Evolutionary conservation across 2,888 invertebrate genomes (phyloP).

Genomic region (Chymomyza procnemis): DNA sequence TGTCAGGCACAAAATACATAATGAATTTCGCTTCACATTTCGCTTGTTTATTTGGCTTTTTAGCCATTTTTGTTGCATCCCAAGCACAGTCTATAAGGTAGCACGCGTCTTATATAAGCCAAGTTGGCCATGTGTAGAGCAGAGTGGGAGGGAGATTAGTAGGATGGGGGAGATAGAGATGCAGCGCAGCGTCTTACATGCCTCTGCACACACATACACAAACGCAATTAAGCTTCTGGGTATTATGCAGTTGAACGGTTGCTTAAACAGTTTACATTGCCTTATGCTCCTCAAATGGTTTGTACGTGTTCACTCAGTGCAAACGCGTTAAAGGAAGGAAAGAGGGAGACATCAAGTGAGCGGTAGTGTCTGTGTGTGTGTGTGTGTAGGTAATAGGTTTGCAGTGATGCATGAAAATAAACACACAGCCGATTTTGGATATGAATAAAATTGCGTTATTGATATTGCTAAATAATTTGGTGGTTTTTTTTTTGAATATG

Average conservation of each 20-base stretch:
- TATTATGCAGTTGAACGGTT: constrained; percentile 42
- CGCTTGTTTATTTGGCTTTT: constrained; percentile 40
- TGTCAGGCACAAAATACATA: constrained; percentile 51
- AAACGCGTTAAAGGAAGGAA: neutral
- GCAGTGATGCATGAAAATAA: too few species aligned
- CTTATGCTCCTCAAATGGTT: neutral
- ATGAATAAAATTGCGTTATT: too few species aligned
- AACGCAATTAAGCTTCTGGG: constrained; percentile 61
- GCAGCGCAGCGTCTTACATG: neutral
- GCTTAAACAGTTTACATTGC: constrained; percentile 30
- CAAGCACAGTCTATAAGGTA: neutral
- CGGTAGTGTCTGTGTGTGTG: neutral
- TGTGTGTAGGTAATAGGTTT: neutral
- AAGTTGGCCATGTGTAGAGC: too few species aligned
- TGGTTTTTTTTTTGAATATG: too few species aligned
- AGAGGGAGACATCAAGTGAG: too few species aligned
- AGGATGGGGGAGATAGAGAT: neutral
- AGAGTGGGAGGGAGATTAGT: neutral
- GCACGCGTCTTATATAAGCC: neutral
- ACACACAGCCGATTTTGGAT: too few species aligned
- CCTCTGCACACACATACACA: constrained; percentile 30
- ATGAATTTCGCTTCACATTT: constrained; percentile 43
- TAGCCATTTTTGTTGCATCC: constrained; percentile 34
- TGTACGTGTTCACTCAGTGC: neutral
- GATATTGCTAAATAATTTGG: too few species aligned